These are phyloP conservation scores for Notechis scutatus DNA, from an alignment of 2,113 vertebrate genomes.

Conservation along the genomic window DNA sequence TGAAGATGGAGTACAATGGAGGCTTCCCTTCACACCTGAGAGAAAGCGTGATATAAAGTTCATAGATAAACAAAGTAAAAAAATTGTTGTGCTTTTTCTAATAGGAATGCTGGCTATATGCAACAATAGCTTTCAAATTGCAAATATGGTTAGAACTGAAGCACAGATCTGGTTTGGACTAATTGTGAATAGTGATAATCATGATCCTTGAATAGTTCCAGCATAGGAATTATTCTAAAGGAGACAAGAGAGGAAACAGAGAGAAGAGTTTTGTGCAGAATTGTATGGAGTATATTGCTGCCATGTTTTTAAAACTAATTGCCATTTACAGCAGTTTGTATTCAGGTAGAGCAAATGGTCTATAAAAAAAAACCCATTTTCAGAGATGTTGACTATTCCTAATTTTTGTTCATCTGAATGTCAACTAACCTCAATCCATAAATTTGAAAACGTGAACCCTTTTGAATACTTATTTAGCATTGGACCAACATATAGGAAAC, in stretches of 20 bases:
- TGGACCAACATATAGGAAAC: conserved; percentile 49
- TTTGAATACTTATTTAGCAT: conserved; percentile 46
- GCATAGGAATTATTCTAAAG: not conserved
- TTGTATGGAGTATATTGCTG: not conserved
- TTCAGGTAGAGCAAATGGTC: not conserved
- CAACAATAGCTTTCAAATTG: not conserved
- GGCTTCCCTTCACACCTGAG: not conserved
- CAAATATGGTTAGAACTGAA: not conserved
- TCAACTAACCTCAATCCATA: conserved; percentile 35
- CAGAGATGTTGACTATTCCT: conserved; percentile 9
- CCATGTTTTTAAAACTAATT: not conserved
- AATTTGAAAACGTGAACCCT: conserved; percentile 49
- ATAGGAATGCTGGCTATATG: not conserved
- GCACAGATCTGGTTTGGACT: not conserved
- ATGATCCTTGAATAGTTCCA: not conserved
- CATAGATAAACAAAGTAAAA: not conserved
- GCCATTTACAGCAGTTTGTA: not conserved
- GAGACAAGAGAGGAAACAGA: not conserved
- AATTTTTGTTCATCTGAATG: conserved; percentile 44
- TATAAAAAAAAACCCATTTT: not conserved
- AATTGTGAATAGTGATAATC: not conserved
- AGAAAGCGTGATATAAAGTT: not conserved
- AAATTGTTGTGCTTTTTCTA: not conserved
- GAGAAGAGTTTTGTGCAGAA: not conserved
- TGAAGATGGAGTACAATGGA: not conserved